Conservation (phyloP, 2,797 vertebrate genomes). For the Dipus sagitta region DNA sequence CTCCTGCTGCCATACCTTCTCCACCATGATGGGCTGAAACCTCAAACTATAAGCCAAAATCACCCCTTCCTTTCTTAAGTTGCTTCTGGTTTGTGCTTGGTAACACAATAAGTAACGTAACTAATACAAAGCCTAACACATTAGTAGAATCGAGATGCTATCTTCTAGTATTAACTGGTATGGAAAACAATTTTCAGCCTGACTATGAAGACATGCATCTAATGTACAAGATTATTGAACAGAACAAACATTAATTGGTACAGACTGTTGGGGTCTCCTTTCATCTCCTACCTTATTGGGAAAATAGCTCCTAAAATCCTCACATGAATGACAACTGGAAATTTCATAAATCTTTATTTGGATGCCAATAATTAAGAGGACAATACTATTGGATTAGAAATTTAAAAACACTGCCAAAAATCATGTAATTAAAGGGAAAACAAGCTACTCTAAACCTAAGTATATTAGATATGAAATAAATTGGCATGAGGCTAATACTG, state of each 20-base stretch:
- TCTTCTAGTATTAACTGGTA: background rate
- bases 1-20: too few relatives aligned
- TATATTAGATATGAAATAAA: background rate
- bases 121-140: background rate
- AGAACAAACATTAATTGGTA: background rate
- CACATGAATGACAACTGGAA: constrained; percentile 29
- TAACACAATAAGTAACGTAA: too few relatives aligned
- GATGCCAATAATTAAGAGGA: constrained; percentile 7
- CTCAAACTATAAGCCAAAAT: too few relatives aligned
- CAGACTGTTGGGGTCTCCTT: background rate
- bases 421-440: constrained; percentile 52
- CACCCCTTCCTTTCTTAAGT: too few relatives aligned
- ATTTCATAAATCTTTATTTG: constrained; percentile 21
- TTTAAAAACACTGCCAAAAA: background rate
- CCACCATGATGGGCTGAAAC: too few relatives aligned
- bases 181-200: constrained; percentile 14
- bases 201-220: background rate
- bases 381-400: constrained; percentile 40
- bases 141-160: background rate
- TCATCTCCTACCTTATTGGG: background rate
- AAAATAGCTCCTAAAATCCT: constrained; percentile 18
- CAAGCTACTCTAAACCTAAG: constrained; percentile 45
- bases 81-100: too few relatives aligned
- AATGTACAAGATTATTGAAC: background rate
- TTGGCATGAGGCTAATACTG: constrained; percentile 23